Percentiles rank a stretch among this genome's conserved stretches.
Conservation (phyloP, 2,797 vertebrate genomes). For the Myoxocephalus aenaeus region DNA sequence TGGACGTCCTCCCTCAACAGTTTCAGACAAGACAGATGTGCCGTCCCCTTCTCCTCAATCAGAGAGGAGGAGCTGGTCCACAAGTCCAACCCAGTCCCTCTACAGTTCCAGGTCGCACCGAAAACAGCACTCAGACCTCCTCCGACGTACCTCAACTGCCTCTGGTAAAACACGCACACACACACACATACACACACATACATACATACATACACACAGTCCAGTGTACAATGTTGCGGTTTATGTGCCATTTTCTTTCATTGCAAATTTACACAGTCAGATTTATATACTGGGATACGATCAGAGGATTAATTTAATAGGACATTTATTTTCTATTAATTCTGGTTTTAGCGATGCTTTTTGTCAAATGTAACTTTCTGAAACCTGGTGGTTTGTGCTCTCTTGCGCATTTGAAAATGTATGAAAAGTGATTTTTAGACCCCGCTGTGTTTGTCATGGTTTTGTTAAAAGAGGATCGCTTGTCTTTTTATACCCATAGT, state of each 20-base stretch:
- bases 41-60: slow-evolving; percentile 84
- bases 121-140: slow-evolving; percentile 88
- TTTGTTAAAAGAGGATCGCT: no score
- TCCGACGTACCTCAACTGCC: slow-evolving; percentile 86
- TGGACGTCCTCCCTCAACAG: slow-evolving; percentile 79
- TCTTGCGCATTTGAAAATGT: neutral
- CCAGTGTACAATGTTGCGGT: neutral
- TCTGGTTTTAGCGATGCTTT: neutral
- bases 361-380: no score
- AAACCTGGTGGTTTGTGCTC: neutral
- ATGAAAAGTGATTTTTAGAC: neutral
- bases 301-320: neutral
- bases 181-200: neutral
- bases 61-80: slow-evolving; percentile 86
- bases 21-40: slow-evolving; percentile 85
- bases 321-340: neutral
- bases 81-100: slow-evolving; percentile 85
- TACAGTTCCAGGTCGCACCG: slow-evolving; percentile 83
- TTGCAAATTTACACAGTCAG: neutral
- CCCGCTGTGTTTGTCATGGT: no score
- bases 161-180: slow-evolving; percentile 84
- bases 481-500: neutral
- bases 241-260: no score
- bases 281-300: neutral
- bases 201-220: neutral